phyloP scores from a whole-genome alignment of 2,888 invertebrate species.

The Tenthredo notha region DNA sequence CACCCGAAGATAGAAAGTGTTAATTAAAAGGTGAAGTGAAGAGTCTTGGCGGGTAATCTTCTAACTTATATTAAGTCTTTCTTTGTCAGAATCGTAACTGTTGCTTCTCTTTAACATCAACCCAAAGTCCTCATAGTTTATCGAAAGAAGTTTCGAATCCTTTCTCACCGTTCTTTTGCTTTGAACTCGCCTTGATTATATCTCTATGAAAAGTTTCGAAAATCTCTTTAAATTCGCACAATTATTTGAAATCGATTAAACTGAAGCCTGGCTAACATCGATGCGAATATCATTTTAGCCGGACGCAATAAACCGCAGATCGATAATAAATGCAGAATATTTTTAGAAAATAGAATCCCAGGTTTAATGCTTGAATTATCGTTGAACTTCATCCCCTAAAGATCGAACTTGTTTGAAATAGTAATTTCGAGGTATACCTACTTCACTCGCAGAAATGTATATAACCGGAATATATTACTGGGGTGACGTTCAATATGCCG shows the following conservation, averaged over 20 bases:
- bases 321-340: not conserved
- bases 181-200: not conserved
- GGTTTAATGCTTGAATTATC: not conserved
- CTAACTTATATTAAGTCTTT: not conserved
- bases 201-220: not conserved
- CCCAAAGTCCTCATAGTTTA: not conserved
- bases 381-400: not conserved
- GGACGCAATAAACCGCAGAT: no score
- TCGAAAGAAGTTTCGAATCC: not conserved
- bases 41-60: not conserved
- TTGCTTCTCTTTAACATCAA: constrained; percentile 5
- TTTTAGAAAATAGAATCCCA: not conserved
- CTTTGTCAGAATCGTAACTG: not conserved
- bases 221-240: not conserved
- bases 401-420: not conserved
- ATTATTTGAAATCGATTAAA: not conserved
- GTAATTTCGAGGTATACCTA: not conserved
- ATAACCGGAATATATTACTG: not conserved
- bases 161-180: not conserved
- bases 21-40: not conserved
- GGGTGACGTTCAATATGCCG: not conserved
- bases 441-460: not conserved
- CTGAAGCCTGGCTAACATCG: not conserved
- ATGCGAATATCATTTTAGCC: not conserved
- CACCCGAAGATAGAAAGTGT: not conserved